Percentiles rank a stretch among this genome's conserved stretches.
Evolutionary conservation across 2,113 vertebrate genomes (phyloP).

Genomic region (Burhinus oedicnemus): DNA sequence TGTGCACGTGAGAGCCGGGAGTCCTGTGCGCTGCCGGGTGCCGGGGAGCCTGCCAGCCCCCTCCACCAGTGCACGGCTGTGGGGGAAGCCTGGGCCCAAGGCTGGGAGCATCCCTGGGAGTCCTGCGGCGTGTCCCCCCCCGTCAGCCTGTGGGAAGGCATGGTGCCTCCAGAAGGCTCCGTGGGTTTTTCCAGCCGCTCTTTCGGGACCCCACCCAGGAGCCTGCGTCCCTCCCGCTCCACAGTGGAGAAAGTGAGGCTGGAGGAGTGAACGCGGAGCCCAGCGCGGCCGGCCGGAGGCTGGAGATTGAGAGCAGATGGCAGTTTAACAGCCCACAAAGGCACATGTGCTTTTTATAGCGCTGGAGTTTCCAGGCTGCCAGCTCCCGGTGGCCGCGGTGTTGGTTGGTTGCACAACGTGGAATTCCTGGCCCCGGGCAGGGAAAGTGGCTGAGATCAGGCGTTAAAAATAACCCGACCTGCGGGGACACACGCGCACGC

Average conservation of each 20-base stretch:
- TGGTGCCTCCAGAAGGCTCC: not conserved
- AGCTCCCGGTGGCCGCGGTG: not conserved
- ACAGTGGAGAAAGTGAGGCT: not conserved
- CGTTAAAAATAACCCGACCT: not conserved
- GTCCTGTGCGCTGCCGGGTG: rapidly evolving
- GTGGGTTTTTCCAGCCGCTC: not conserved
- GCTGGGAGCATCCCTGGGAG: not conserved
- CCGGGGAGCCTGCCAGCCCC: not conserved
- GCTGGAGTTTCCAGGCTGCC: not conserved
- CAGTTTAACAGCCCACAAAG: not conserved
- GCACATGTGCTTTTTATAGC: not conserved
- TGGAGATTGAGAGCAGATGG: not conserved
- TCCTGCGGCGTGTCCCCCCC: not conserved
- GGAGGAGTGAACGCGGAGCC: not conserved
- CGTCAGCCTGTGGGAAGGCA: not conserved
- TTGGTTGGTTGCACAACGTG: not conserved
- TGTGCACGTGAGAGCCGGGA: not conserved
- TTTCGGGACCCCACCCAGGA: not conserved
- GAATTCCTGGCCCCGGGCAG: not conserved
- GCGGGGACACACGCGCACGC: not conserved
- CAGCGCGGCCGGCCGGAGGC: not conserved
- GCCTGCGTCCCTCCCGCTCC: not conserved
- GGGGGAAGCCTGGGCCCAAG: not conserved
- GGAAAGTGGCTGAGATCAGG: not conserved
- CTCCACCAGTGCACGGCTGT: rapidly evolving